Evolutionary conservation across 2,888 invertebrate species (phyloP).

Genomic region (Acrobeloides nanus): DNA sequence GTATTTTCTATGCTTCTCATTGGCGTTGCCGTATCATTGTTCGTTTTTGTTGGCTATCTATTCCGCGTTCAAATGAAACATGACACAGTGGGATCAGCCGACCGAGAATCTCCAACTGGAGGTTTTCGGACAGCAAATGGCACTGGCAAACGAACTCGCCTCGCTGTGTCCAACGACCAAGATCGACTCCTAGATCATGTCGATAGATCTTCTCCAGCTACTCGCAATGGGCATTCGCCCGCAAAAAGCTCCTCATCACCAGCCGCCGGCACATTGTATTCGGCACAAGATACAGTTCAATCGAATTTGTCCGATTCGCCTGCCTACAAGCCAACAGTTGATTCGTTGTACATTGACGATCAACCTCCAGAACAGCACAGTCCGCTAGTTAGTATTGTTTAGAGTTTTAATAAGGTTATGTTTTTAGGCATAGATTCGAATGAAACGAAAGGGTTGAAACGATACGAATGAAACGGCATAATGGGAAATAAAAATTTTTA

Average conservation of each 20-base stretch:
- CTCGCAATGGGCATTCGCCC: slow-evolving; percentile 8
- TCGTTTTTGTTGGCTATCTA: slow-evolving; percentile 23
- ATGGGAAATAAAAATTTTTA: not conserved
- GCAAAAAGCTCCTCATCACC: slow-evolving; percentile 8
- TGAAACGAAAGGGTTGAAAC: not conserved
- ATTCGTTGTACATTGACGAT: slow-evolving; percentile 8
- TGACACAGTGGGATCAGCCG: too few species aligned
- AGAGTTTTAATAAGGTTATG: not conserved
- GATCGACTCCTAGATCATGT: slow-evolving; percentile 7
- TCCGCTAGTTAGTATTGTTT: not conserved
- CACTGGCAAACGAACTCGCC: slow-evolving; percentile 4
- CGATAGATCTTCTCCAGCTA: slow-evolving; percentile 6
- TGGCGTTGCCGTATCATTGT: slow-evolving; percentile 3
- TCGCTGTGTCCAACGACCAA: slow-evolving; percentile 5
- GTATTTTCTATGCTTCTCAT: slow-evolving; percentile 16
- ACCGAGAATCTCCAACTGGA: too few species aligned
- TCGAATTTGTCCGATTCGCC: slow-evolving; percentile 8
- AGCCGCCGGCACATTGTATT: slow-evolving; percentile 5
- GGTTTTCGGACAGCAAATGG: slow-evolving; percentile 1
- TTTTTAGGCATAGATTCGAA: not conserved
- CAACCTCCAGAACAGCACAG: not conserved
- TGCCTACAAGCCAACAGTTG: slow-evolving; percentile 11
- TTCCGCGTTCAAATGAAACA: slow-evolving; percentile 22
- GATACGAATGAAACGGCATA: not conserved
- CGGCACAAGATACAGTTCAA: slow-evolving; percentile 10